Evolutionary conservation across 2,888 invertebrate genomes (phyloP).

Genomic region (Celastrina argiolus): DNA sequence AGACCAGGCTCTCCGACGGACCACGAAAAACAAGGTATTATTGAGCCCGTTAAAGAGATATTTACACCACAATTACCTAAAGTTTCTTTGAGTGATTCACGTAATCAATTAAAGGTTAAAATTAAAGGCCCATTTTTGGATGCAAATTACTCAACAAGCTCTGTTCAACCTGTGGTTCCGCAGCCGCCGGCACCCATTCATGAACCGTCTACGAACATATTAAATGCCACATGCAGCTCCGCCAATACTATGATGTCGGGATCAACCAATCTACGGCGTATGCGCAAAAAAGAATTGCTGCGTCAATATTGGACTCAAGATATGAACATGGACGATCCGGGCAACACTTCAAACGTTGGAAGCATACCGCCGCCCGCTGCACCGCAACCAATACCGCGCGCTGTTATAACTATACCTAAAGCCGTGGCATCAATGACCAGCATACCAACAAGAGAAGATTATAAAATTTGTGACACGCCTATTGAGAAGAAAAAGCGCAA

Average conservation of each 20-base stretch:
- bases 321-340: slow-evolving; percentile 89
- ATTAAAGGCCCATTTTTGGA: slow-evolving; percentile 93
- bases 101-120: slow-evolving; percentile 92
- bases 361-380: slow-evolving; percentile 76
- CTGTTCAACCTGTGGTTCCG: slow-evolving; percentile 76
- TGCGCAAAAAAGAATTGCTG: slow-evolving; percentile 93
- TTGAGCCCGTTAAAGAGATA: slow-evolving; percentile 47
- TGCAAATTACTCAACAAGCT: slow-evolving; percentile 83
- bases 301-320: slow-evolving; percentile 90
- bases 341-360: slow-evolving; percentile 69
- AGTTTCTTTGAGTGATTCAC: slow-evolving; percentile 86
- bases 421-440: slow-evolving; percentile 93
- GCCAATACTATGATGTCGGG: slow-evolving; percentile 76
- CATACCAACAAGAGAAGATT: slow-evolving; percentile 91
- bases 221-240: slow-evolving; percentile 57
- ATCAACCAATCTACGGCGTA: slow-evolving; percentile 87
- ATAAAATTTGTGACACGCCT: slow-evolving; percentile 82
- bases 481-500: slow-evolving; percentile 84
- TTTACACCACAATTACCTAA: slow-evolving; percentile 74
- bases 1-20: slow-evolving; percentile 46
- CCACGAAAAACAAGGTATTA: slow-evolving; percentile 36
- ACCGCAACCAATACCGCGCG: slow-evolving; percentile 80
- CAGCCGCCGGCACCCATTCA: slow-evolving; percentile 65
- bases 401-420: slow-evolving; percentile 90
- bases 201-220: slow-evolving; percentile 54